Evolutionary conservation across 2,797 vertebrate species (phyloP), one percentile per base, ranked within the genome.

Genomic region (Brachymystax lenok): DNA sequence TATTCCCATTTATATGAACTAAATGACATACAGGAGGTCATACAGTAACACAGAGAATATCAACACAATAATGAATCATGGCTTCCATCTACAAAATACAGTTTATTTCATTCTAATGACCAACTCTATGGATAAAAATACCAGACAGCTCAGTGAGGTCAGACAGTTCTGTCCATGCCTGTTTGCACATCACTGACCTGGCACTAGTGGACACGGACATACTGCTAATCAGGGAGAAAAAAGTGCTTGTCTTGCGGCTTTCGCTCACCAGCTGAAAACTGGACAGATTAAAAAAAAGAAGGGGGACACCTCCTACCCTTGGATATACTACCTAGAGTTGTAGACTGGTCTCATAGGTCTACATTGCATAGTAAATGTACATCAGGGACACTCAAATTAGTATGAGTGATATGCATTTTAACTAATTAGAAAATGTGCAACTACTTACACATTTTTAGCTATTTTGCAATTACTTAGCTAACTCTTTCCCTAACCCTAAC

Each of bases 221-320:
- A 84, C 66, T 79, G 67, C 73, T 71, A 82, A 85, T 77, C 66
- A 75, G 74, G 81, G 76, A 78, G 79, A 76, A 79, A 83, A 64
- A 82, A 85, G 59, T 74, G 86, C 85, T 83, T 84, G 73, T 87
- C 80, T 82, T 84, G 80, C 27, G 54, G 72, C 71, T 79, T 80
- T 82, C 24, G 56, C 86, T 77, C 73, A 67, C 73, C 78, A 81
- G 76, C 77, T 69, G 59, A 84, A 83, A 88, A 80, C 46, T 68
- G 77, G 54, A 73, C 73, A 76, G 77, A 75, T 70, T 73, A 74
- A 66, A 69, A 46, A 6, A 28, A 28, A 80, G 77, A 70, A 80
- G 72, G 33, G 77, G 81, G 81, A 75, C 81, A 85, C 67, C 50
- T 46, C 2, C 40, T 46, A 76, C 82, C 70, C 51, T 50, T 27